Evolutionary conservation across 1,140 invertebrate genomes (phyloP), one percentile per base, ranked within the genome.

Genomic region (Diachasmimorpha longicaudata): DNA sequence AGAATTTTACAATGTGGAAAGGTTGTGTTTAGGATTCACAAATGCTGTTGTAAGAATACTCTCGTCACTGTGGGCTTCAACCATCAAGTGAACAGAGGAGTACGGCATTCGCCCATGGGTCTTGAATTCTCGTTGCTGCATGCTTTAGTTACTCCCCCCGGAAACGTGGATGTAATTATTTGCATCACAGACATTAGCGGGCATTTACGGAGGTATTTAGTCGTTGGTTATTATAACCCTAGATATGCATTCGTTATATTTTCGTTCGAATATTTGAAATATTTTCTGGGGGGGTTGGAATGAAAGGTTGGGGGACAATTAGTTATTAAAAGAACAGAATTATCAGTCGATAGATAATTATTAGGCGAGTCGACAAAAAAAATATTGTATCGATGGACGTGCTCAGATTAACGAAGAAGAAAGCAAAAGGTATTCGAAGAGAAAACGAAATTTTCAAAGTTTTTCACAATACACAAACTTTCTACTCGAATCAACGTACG

Each of bases 401-500:
- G 2, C 31, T 31, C 31, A 31, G 31, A 31, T 31, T 6, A 6
- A 31, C 6, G 31, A 31, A 31, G 31, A 6, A 31, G 6, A 31
- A 31, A 31, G 31, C 2, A 2, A 31, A 31, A 31, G 6, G 2
- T 31, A 31, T 31, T 31, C 2, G 31, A 31, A 2, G 31, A 31
- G 6, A 31, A 31, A 31, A 31, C 6, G 48, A 16, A 6, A 52
- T 52, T 52, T 19, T 16, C 48, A 52, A n/a, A n/a, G 16, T 16
- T 52, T 63, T 48, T 78, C 81, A 82, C 78, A 71, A 66, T 75
- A 80, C 78, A 76, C 36, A 58, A 76, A 84, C 82, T 84, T 84
- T 84, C 82, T 83, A 82, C 42, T 74, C 10, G 16, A 16, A 72
- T 39, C 48, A 68, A n/a, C 16, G 46, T 23, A 19, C 25, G 78